Evolutionary conservation across 2,888 invertebrate genomes (phyloP).

Genomic region (Caenorhabditis imperialis): DNA sequence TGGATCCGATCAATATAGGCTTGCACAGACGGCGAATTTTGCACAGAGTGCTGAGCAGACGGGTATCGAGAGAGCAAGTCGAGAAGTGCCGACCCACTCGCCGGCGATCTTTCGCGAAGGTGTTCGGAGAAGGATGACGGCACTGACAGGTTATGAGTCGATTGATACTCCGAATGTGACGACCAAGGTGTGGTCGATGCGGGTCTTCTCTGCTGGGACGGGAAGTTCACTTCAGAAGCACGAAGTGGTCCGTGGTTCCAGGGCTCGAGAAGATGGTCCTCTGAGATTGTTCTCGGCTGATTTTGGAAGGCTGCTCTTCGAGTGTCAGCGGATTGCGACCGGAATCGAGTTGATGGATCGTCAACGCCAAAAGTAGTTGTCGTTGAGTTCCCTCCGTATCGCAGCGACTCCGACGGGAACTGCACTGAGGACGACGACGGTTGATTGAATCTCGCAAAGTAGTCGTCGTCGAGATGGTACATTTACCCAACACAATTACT

Average conservation of each 20-base stretch:
- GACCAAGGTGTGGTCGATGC: conserved; percentile 55
- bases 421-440: conserved; percentile 57
- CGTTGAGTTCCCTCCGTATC: conserved; percentile 46
- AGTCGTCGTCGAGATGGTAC: conserved; percentile 62
- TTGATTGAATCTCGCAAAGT: conserved; percentile 56
- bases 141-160: conserved; percentile 42
- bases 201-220: conserved; percentile 49
- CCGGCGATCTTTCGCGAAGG: conserved; percentile 66
- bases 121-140: conserved; percentile 59
- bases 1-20: conserved; percentile 45
- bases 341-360: conserved; percentile 36
- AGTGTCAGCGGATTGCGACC: conserved; percentile 52
- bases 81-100: conserved; percentile 67
- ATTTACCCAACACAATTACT: conserved; percentile 56
- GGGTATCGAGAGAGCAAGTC: conserved; percentile 66
- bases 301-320: conserved; percentile 49
- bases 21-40: conserved; percentile 45
- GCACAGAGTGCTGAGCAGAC: conserved; percentile 61
- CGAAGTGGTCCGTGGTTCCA: conserved; percentile 37
- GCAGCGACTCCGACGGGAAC: conserved; percentile 53
- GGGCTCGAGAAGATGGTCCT: conserved; percentile 34
- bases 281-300: conserved; percentile 46
- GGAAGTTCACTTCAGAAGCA: conserved; percentile 46
- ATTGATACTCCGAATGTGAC: conserved; percentile 43
- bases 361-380: conserved; percentile 35